Evolutionary conservation across 1,140 invertebrate species (phyloP).

Genomic region (Hylaeus anthracinus): DNA sequence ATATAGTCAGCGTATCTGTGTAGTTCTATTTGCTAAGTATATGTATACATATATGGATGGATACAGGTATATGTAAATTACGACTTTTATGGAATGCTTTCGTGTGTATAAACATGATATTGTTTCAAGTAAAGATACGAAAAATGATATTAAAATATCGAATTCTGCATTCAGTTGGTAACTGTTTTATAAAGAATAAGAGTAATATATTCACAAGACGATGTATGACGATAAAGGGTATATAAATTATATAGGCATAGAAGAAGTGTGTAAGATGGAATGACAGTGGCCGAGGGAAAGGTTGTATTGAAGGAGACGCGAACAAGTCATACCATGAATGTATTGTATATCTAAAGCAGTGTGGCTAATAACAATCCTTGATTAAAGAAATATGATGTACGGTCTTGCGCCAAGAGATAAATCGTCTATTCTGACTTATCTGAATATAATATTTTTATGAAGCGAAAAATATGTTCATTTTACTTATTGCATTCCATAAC

Average conservation of each 20-base stretch:
- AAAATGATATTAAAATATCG: slow-evolving; percentile 31
- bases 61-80: slow-evolving; percentile 25
- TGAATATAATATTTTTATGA: slow-evolving; percentile 73
- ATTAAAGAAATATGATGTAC: slow-evolving; percentile 61
- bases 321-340: slow-evolving; percentile 52
- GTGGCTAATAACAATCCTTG: slow-evolving; percentile 60
- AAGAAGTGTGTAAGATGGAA: slow-evolving; percentile 38
- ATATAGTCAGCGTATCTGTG: slow-evolving; percentile 34
- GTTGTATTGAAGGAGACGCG: slow-evolving; percentile 46
- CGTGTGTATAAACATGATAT: slow-evolving; percentile 52
- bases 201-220: slow-evolving; percentile 66
- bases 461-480: slow-evolving; percentile 37
- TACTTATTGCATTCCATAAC: not conserved
- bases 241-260: slow-evolving; percentile 51
- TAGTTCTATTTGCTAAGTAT: slow-evolving; percentile 44
- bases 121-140: slow-evolving; percentile 55
- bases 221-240: slow-evolving; percentile 45
- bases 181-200: slow-evolving; percentile 63
- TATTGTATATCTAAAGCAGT: slow-evolving; percentile 64
- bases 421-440: slow-evolving; percentile 70
- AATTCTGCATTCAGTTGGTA: slow-evolving; percentile 54
- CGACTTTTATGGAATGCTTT: slow-evolving; percentile 57
- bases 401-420: slow-evolving; percentile 66
- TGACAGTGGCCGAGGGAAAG: slow-evolving; percentile 38
- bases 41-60: slow-evolving; percentile 47